Conservation (phyloP, 2,888 invertebrate species). For the Drosophila neutralis region DNA sequence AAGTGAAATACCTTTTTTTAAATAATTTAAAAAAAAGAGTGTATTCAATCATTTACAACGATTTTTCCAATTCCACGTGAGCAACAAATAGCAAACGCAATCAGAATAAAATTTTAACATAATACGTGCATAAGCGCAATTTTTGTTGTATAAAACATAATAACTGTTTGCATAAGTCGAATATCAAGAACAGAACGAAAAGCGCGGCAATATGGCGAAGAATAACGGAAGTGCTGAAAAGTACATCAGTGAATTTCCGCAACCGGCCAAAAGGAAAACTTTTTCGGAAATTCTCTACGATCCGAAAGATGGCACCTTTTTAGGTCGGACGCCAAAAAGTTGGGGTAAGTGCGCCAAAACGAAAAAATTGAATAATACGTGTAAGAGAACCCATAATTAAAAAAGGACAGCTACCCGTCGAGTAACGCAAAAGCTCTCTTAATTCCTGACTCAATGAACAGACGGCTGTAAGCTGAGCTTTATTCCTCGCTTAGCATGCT, state of each 20-base stretch:
- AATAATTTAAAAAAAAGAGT: conserved; percentile 7
- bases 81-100: conserved; percentile 42
- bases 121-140: conserved; percentile 18
- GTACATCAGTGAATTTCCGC: conserved; percentile 79
- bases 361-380: background rate
- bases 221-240: conserved; percentile 74
- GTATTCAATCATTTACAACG: background rate
- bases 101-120: conserved; percentile 20
- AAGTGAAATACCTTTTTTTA: conserved; percentile 3
- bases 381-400: background rate
- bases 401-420: background rate
- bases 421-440: background rate
- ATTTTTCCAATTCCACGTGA: conserved; percentile 63
- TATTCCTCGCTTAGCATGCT: conserved; percentile 7
- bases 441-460: background rate
- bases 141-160: conserved; percentile 13
- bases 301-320: conserved; percentile 76
- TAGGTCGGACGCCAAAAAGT: conserved; percentile 82
- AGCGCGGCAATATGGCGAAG: conserved; percentile 74
- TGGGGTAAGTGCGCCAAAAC: conserved; percentile 81
- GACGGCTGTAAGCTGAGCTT: background rate
- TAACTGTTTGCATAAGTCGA: conserved; percentile 15
- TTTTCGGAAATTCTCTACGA: conserved; percentile 79
- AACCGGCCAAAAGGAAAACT: conserved; percentile 76
- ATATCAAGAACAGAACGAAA: conserved; percentile 12